Conservation (phyloP, 1,140 invertebrate genomes). For the Dysdera silvatica region DNA sequence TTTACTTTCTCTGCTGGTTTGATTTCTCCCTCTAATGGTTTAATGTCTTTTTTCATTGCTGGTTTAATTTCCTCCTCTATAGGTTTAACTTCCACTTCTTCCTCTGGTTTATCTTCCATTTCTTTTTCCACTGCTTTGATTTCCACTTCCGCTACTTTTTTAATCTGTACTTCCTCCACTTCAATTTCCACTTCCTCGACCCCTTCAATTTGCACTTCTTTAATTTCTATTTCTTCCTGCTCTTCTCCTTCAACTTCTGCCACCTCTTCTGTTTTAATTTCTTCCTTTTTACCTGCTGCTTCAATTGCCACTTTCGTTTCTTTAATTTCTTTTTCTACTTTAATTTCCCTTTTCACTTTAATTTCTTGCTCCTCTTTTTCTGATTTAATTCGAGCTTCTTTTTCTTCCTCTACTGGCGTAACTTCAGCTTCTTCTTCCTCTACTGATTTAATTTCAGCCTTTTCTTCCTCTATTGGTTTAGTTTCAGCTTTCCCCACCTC, state of each 20-base stretch:
- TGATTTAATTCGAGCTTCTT: slow-evolving; percentile 20
- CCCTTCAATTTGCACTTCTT: neutral
- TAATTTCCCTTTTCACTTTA: slow-evolving; percentile 10
- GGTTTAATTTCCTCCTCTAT: slow-evolving; percentile 1
- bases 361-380: slow-evolving; percentile 15
- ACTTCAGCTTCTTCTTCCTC: slow-evolving; percentile 4
- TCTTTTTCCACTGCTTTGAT: neutral
- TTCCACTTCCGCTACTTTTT: neutral
- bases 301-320: slow-evolving; percentile 1
- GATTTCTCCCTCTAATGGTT: neutral
- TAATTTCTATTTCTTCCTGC: neutral
- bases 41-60: neutral
- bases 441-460: neutral
- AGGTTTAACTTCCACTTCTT: neutral
- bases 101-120: neutral
- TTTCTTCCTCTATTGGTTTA: neutral
- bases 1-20: neutral
- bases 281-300: neutral
- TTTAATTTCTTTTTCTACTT: slow-evolving; percentile 3
- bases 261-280: neutral
- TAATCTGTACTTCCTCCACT: slow-evolving; percentile 8
- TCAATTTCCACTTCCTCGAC: neutral
- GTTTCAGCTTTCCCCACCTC: slow-evolving; percentile 6
- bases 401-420: slow-evolving; percentile 9
- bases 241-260: neutral